A percentile compares a stretch with the other conserved stretches of the same genome.
phyloP scores from a whole-genome alignment of 2,797 vertebrate species.

The Ceryle rudis region DNA sequence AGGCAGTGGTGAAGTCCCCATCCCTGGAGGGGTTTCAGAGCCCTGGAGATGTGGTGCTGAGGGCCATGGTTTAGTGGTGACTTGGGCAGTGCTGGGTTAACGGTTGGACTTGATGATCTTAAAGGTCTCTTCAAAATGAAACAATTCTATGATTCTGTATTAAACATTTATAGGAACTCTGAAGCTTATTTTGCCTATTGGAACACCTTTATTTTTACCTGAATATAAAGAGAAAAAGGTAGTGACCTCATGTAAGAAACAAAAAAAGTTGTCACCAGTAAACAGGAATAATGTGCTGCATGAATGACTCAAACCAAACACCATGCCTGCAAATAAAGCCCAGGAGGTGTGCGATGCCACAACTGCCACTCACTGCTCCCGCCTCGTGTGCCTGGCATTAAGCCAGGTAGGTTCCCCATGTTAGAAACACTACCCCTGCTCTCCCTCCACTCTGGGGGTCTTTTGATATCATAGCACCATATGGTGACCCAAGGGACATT shows the following conservation, averaged over 20 bases:
- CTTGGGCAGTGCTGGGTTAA: too few species aligned
- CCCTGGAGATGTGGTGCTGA: too few species aligned
- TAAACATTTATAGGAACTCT: not conserved
- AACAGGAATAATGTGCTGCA: not conserved
- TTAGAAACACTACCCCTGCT: not conserved
- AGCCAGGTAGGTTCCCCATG: fast-evolving
- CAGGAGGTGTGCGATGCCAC: fast-evolving
- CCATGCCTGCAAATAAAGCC: not conserved
- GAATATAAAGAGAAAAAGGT: not conserved
- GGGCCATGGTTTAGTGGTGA: too few species aligned
- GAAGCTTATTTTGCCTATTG: not conserved
- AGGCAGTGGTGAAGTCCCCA: too few species aligned
- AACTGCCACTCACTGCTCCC: not conserved
- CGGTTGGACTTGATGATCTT: too few species aligned
- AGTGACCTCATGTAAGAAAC: not conserved
- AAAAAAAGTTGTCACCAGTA: not conserved
- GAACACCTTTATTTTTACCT: not conserved
- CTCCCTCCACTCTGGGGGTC: not conserved
- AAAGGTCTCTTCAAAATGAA: too few species aligned
- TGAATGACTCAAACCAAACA: not conserved
- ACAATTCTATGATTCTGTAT: not conserved
- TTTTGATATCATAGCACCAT: fast-evolving
- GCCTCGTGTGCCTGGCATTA: not conserved
- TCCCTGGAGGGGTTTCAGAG: too few species aligned
- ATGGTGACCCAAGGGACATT: not conserved